A percentile compares a stretch with the other conserved stretches of the same genome.
phyloP scores from a whole-genome alignment of 1,140 invertebrate species.

The Mamestra configurata region DNA sequence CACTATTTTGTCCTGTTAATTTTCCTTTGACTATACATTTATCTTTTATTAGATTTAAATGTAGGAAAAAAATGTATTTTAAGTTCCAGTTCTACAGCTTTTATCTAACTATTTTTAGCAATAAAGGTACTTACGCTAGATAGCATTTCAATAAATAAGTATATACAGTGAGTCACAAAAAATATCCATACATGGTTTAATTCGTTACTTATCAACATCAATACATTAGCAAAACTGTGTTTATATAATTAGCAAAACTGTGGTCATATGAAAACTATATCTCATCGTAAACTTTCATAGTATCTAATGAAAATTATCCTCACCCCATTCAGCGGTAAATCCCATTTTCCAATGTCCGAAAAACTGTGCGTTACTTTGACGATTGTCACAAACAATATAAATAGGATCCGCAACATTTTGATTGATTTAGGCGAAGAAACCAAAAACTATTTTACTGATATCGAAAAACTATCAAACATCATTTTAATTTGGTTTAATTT shows the following conservation, averaged over 20 bases:
- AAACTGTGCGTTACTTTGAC: constrained; percentile 75
- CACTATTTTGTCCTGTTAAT: not conserved
- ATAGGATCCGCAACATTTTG: constrained; percentile 65
- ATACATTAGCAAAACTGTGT: not conserved
- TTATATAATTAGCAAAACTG: not conserved
- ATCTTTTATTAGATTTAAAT: not conserved
- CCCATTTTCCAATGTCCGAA: constrained; percentile 85
- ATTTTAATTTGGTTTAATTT: constrained; percentile 62
- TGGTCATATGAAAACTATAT: not conserved
- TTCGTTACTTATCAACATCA: not conserved
- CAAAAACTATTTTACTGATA: constrained; percentile 60
- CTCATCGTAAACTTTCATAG: not conserved
- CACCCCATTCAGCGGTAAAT: constrained; percentile 80
- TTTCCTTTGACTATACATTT: not conserved
- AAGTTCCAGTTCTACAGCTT: not conserved
- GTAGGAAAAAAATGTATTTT: not conserved
- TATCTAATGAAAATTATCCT: constrained; percentile 52
- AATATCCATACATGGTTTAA: not conserved
- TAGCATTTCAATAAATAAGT: not conserved
- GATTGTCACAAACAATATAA: constrained; percentile 70
- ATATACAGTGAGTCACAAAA: not conserved
- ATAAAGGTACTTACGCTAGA: not conserved
- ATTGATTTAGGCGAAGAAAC: constrained; percentile 12
- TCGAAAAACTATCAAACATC: constrained; percentile 60
- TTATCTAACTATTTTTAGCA: not conserved